Evolutionary conservation across 2,888 invertebrate genomes (phyloP).

Genomic region (Saturnia japonica): DNA sequence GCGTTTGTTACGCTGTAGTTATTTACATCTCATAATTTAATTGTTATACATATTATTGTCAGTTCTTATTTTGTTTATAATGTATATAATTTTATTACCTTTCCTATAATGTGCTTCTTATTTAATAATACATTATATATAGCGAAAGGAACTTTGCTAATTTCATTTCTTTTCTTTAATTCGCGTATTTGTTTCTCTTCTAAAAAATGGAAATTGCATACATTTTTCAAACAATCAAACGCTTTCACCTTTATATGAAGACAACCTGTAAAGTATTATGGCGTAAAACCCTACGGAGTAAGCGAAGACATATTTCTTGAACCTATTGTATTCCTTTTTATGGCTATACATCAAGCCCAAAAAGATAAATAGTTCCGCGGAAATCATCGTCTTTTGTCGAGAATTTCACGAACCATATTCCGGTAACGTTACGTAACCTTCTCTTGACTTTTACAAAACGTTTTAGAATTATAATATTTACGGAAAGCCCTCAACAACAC

Average conservation of each 20-base stretch:
- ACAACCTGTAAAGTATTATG: neutral
- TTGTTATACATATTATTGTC: no score
- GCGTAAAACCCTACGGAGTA: neutral
- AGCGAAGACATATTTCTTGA: slow-evolving; percentile 9
- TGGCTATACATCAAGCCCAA: neutral
- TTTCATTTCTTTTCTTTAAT: no score
- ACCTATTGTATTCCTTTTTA: slow-evolving; percentile 6
- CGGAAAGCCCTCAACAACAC: no score
- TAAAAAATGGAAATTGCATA: neutral
- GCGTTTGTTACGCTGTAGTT: no score
- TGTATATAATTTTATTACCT: no score
- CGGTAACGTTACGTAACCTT: neutral
- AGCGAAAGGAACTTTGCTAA: no score
- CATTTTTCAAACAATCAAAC: neutral
- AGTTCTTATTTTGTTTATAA: no score
- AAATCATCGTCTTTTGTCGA: neutral
- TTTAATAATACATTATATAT: no score
- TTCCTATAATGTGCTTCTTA: no score
- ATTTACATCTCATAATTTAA: no score
- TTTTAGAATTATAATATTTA: neutral
- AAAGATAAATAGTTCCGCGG: neutral
- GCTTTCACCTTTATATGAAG: neutral
- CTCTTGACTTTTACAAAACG: neutral
- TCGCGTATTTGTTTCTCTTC: neutral
- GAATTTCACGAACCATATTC: neutral